These are phyloP conservation scores for Anoplius nigerrimus DNA, from an alignment of 2,888 invertebrate genomes.

Conservation along the genomic window DNA sequence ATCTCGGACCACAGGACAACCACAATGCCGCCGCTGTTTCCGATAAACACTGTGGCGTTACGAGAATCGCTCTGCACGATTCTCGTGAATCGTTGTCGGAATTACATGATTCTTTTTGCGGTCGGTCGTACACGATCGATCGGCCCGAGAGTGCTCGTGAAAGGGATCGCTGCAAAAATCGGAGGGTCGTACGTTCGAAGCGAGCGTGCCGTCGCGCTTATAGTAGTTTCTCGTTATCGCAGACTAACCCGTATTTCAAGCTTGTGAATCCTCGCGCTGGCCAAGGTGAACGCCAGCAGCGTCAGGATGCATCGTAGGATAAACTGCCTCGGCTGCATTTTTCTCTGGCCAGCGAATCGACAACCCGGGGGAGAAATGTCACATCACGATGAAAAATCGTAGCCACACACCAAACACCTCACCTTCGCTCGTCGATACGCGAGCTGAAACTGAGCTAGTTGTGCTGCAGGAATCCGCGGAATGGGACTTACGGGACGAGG, in stretches of 20 bases:
- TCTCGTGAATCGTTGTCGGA: no score
- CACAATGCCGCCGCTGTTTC: no score
- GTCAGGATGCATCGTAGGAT: slow-evolving; percentile 46
- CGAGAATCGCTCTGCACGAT: no score
- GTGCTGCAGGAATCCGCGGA: slow-evolving; percentile 15
- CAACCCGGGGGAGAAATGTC: slow-evolving; percentile 35
- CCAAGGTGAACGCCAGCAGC: slow-evolving; percentile 49
- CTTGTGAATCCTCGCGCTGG: slow-evolving; percentile 78
- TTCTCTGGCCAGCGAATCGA: slow-evolving; percentile 12
- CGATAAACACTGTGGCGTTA: no score
- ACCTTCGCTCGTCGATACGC: slow-evolving; percentile 50
- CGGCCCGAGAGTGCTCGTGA: no score
- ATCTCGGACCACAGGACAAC: no score
- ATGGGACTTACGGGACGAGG: no score
- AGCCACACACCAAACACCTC: slow-evolving; percentile 22
- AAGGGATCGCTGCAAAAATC: no score
- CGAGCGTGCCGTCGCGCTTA: not conserved
- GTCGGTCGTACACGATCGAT: no score
- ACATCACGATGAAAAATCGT: slow-evolving; percentile 48
- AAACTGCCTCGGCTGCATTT: slow-evolving; percentile 51
- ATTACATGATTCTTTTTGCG: no score
- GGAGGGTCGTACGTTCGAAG: no score
- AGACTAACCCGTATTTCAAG: slow-evolving; percentile 78
- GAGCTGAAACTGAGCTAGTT: slow-evolving; percentile 54
- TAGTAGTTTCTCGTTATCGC: not conserved